These are phyloP conservation scores for Yponomeuta malinellus DNA, from an alignment of 2,888 invertebrate genomes.

Conservation along the genomic window DNA sequence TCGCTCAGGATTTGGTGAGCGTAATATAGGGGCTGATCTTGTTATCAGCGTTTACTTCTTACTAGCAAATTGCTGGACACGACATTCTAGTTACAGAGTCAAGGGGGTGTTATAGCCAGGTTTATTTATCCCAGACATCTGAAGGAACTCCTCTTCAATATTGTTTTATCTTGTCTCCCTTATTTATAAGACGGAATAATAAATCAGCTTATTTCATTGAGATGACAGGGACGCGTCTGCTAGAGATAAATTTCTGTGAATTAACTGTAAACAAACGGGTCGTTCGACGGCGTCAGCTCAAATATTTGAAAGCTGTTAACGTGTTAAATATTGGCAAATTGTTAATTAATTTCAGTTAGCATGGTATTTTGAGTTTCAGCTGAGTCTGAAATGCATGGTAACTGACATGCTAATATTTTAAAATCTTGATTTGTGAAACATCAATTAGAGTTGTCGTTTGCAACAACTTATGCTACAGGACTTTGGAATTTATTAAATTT, in stretches of 20 bases:
- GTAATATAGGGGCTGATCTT: too few relatives aligned
- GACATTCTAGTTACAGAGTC: constrained; percentile 14
- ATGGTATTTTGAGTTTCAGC: too few relatives aligned
- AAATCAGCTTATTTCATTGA: constrained; percentile 14
- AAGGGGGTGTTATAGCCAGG: not conserved
- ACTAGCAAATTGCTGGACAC: constrained; percentile 22
- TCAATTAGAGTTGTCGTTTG: too few relatives aligned
- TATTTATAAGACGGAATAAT: constrained; percentile 7
- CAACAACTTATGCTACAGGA: too few relatives aligned
- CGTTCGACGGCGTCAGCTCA: not conserved
- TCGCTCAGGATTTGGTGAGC: too few relatives aligned
- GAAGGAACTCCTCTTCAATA: not conserved
- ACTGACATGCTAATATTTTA: too few relatives aligned
- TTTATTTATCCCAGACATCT: not conserved
- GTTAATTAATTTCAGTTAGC: constrained; percentile 3
- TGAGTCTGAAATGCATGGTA: too few relatives aligned
- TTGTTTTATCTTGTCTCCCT: not conserved
- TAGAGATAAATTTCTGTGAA: constrained; percentile 6
- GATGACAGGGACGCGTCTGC: constrained; percentile 9
- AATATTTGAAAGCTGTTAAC: constrained; percentile 8
- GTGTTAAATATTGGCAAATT: constrained; percentile 4
- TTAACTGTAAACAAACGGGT: constrained; percentile 6
- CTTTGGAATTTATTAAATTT: too few relatives aligned
- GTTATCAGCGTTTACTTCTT: constrained; percentile 32
- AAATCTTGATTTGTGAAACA: too few relatives aligned